These are phyloP conservation scores for Mionectes macconnelli DNA, from an alignment of 2,113 vertebrate genomes.

Conservation along the genomic window DNA sequence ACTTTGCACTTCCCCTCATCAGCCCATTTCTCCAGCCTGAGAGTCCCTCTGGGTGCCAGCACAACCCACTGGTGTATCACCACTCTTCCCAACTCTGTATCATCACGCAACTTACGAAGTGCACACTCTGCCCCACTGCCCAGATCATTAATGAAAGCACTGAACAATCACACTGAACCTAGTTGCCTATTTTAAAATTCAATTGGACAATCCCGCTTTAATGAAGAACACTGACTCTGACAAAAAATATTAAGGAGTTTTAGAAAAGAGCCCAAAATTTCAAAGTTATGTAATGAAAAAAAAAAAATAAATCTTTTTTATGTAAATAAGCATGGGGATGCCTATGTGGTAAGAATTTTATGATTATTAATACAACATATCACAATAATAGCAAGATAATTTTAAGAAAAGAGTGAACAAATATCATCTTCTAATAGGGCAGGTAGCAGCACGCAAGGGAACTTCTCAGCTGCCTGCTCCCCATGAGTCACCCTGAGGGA, in stretches of 20 bases:
- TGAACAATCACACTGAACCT: background rate
- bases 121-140: too few relatives aligned
- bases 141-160: too few relatives aligned
- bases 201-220: background rate
- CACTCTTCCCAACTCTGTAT: background rate
- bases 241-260: background rate
- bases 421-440: background rate
- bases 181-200: background rate
- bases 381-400: background rate
- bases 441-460: background rate
- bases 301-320: background rate
- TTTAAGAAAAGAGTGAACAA: background rate
- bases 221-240: background rate
- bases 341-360: background rate
- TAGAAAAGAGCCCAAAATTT: background rate
- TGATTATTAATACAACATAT: background rate
- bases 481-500: background rate
- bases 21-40: background rate
- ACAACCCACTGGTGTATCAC: too few relatives aligned
- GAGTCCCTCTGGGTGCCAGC: background rate
- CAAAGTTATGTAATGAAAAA: background rate
- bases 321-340: background rate
- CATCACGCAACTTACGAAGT: too few relatives aligned
- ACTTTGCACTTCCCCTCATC: background rate
- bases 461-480: background rate